These are phyloP conservation scores for Muschampia plurimacula DNA, from an alignment of 2,888 invertebrate species.

Conservation along the genomic window DNA sequence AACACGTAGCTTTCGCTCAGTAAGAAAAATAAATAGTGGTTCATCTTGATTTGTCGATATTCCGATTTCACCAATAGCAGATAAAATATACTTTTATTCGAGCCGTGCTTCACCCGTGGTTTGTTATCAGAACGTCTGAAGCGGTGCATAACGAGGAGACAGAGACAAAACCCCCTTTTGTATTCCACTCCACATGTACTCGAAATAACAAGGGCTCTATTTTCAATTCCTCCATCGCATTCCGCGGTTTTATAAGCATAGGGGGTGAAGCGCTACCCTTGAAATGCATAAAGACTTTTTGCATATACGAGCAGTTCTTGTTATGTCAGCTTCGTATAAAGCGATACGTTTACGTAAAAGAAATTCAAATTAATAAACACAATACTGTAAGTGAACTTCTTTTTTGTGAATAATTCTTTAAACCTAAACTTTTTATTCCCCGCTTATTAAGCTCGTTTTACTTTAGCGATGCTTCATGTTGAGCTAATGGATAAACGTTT, in stretches of 20 bases:
- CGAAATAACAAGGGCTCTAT: constrained; percentile 84
- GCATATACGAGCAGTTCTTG: constrained; percentile 65
- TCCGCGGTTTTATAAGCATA: constrained; percentile 66
- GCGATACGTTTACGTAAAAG: constrained; percentile 53
- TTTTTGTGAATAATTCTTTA: not conserved
- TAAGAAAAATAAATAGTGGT: constrained; percentile 15
- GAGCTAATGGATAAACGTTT: constrained; percentile 66
- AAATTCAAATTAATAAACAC: constrained; percentile 52
- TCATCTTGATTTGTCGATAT: constrained; percentile 34
- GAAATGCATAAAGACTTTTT: constrained; percentile 70
- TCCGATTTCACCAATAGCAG: constrained; percentile 42
- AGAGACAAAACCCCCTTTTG: constrained; percentile 79
- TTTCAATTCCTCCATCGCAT: constrained; percentile 73
- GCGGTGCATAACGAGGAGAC: constrained; percentile 75
- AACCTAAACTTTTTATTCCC: constrained; percentile 31
- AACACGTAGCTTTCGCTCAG: not conserved
- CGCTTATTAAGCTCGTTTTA: constrained; percentile 38
- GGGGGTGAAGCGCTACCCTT: constrained; percentile 57
- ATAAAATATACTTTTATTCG: constrained; percentile 57
- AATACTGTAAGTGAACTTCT: not conserved
- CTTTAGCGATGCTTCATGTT: constrained; percentile 51
- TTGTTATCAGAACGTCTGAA: constrained; percentile 80
- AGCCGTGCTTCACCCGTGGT: constrained; percentile 59
- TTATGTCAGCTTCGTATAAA: constrained; percentile 56
- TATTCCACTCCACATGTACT: constrained; percentile 79